A percentile compares a stretch with the other conserved stretches of the same genome.
Conservation (phyloP, 1,140 invertebrate species). For the Zaprionus gabonicus region DNA sequence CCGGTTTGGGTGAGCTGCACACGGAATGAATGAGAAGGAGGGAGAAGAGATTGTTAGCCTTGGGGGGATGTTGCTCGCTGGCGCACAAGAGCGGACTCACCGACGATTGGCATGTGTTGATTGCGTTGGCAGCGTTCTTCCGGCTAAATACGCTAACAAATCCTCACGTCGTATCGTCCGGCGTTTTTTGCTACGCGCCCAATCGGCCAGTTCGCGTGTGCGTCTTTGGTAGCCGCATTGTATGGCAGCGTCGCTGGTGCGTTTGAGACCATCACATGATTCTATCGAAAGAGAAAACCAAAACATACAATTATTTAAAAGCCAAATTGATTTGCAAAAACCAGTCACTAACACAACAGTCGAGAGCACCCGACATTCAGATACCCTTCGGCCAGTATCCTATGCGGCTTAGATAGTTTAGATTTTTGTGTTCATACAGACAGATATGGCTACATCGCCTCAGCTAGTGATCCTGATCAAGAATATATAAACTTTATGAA, state of each 20-base stretch:
- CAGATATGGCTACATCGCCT: too few species aligned
- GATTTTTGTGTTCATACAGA: too few species aligned
- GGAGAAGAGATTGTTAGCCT: constrained; percentile 27
- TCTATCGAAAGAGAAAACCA: constrained; percentile 85
- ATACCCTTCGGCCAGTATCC: too few species aligned
- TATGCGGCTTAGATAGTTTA: too few species aligned
- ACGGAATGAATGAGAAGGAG: background rate
- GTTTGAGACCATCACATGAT: constrained; percentile 89
- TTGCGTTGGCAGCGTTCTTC: constrained; percentile 88
- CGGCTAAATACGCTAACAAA: constrained; percentile 91
- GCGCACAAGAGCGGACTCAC: constrained; percentile 63
- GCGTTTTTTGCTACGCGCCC: constrained; percentile 90
- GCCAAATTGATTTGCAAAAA: too few species aligned
- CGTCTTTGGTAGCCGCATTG: constrained; percentile 90
- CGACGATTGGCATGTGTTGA: constrained; percentile 85
- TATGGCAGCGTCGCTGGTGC: constrained; percentile 89
- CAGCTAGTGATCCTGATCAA: too few species aligned
- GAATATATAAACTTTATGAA: too few species aligned
- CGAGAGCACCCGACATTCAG: too few species aligned
- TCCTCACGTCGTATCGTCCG: constrained; percentile 90
- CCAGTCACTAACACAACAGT: too few species aligned
- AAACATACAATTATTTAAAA: too few species aligned
- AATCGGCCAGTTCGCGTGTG: constrained; percentile 91
- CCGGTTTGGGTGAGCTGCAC: constrained; percentile 74
- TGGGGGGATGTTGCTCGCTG: constrained; percentile 31